Conservation (phyloP, 2,888 invertebrate genomes). For the Sturmia bella region DNA sequence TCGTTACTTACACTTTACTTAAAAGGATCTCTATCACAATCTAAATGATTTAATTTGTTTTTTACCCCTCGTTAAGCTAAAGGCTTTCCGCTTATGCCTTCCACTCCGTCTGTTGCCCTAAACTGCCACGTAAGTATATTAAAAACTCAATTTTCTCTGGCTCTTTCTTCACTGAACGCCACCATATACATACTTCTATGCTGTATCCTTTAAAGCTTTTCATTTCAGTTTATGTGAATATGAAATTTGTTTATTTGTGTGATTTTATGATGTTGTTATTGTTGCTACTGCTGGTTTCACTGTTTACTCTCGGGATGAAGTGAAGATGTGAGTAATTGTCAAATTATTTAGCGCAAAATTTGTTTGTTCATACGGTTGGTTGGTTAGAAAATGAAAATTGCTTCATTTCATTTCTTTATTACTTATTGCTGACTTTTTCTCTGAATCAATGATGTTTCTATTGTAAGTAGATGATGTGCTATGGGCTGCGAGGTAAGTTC, state of each 20-base stretch:
- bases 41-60: constrained; percentile 82
- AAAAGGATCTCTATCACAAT: constrained; percentile 80
- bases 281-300: constrained; percentile 10
- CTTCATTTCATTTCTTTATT: constrained; percentile 64
- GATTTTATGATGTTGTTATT: constrained; percentile 40
- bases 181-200: background rate
- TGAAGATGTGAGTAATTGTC: constrained; percentile 80
- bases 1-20: constrained; percentile 73
- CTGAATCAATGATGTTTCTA: constrained; percentile 15
- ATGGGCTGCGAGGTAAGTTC: constrained; percentile 1
- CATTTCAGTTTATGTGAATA: constrained; percentile 30
- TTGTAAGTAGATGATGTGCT: background rate
- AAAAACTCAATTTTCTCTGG: constrained; percentile 25
- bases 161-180: background rate
- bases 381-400: constrained; percentile 77
- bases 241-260: constrained; percentile 15
- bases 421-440: constrained; percentile 13
- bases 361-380: constrained; percentile 80
- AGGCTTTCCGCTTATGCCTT: constrained; percentile 41
- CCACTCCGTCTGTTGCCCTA: constrained; percentile 12
- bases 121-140: constrained; percentile 28
- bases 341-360: constrained; percentile 82
- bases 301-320: constrained; percentile 41
- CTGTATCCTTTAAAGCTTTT: constrained; percentile 14
- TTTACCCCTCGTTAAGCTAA: constrained; percentile 77